Conservation (phyloP, 2,797 vertebrate species). For the Myioborus miniatus region DNA sequence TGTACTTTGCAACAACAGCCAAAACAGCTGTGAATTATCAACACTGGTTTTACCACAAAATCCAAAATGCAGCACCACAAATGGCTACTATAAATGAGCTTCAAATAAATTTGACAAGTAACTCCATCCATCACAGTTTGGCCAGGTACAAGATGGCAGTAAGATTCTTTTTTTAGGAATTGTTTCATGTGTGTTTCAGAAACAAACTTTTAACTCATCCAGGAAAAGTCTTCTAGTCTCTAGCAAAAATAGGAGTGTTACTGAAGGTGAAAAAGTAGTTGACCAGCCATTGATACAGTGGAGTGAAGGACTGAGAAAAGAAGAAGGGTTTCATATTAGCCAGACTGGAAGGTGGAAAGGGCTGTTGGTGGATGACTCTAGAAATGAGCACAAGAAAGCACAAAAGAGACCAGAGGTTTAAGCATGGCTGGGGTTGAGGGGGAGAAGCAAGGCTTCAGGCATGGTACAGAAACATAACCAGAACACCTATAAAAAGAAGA, state of each 20-base stretch:
- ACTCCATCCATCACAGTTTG: neutral
- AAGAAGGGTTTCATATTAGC: neutral
- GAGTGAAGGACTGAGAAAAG: neutral
- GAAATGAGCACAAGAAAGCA: neutral
- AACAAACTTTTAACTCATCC: neutral
- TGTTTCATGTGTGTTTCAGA: neutral
- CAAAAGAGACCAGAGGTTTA: neutral
- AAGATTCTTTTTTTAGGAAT: neutral
- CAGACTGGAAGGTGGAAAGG: neutral
- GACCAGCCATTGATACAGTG: neutral
- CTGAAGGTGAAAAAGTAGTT: neutral
- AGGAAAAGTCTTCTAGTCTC: neutral
- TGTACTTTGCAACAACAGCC: neutral
- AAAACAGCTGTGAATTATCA: neutral
- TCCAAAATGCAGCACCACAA: neutral
- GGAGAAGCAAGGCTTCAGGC: neutral
- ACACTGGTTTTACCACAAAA: neutral
- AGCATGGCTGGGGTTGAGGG: neutral
- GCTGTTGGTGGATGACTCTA: neutral
- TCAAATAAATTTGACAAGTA: neutral
- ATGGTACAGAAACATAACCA: neutral
- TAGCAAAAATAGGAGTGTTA: neutral
- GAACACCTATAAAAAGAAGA: neutral
- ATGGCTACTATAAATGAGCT: neutral
- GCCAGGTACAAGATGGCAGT: neutral